Evolutionary conservation across 2,797 vertebrate species (phyloP).

Genomic region (Thamnophis elegans): DNA sequence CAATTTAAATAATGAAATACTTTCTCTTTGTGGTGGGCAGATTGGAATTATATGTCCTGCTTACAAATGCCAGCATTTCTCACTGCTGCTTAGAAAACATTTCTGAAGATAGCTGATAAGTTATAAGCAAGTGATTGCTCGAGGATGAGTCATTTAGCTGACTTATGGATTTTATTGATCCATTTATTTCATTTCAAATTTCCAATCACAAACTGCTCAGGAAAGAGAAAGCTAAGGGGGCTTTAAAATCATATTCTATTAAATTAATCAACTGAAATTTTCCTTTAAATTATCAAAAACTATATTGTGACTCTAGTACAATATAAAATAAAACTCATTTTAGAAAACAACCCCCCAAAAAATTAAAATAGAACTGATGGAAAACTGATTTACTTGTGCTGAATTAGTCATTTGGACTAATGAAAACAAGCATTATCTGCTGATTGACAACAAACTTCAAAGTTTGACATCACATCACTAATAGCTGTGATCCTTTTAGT

Average conservation of each 20-base stretch:
- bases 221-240: background rate
- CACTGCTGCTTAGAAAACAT: constrained; percentile 20
- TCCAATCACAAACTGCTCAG: background rate
- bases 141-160: constrained; percentile 15
- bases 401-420: background rate
- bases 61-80: constrained; percentile 16
- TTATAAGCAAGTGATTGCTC: constrained; percentile 30
- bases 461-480: background rate
- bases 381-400: background rate
- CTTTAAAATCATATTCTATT: background rate
- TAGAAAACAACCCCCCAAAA: background rate
- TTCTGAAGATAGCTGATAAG: constrained; percentile 28
- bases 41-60: constrained; percentile 26
- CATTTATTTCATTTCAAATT: background rate
- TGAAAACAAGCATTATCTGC: background rate
- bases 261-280: background rate
- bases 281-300: background rate
- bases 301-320: background rate
- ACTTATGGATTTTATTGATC: constrained; percentile 10
- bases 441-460: background rate
- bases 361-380: background rate
- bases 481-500: background rate
- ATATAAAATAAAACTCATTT: background rate
- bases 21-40: constrained; percentile 18
- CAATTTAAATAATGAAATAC: constrained; percentile 47